These are phyloP conservation scores for Poliocrania exsul DNA, from an alignment of 2,797 vertebrate genomes.

Conservation along the genomic window DNA sequence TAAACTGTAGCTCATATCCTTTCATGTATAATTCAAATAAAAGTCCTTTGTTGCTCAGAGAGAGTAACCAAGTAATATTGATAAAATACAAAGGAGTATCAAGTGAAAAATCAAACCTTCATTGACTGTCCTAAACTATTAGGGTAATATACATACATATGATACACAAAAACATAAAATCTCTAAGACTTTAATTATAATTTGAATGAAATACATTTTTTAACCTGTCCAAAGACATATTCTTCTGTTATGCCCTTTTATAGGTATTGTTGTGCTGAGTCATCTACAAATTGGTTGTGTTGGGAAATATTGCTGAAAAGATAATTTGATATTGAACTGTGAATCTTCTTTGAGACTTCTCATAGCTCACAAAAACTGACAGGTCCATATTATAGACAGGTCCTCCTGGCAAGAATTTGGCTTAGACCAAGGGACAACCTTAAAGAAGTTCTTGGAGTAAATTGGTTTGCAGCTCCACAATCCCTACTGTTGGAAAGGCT, in stretches of 20 bases:
- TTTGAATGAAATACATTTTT: not conserved
- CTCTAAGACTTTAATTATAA: not conserved
- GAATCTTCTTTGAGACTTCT: not conserved
- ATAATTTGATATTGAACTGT: not conserved
- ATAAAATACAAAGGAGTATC: not conserved
- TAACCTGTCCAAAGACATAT: not conserved
- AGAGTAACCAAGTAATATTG: not conserved
- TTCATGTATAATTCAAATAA: not conserved
- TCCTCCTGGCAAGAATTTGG: not conserved
- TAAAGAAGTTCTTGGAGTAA: not conserved
- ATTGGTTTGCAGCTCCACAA: not conserved
- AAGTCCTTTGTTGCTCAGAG: not conserved
- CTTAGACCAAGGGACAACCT: not conserved
- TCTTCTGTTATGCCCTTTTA: not conserved
- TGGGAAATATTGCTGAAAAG: not conserved
- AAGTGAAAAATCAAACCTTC: not conserved
- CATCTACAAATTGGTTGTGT: not conserved
- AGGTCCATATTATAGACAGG: not conserved
- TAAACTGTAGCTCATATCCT: not conserved
- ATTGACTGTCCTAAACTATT: not conserved
- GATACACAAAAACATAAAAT: not conserved
- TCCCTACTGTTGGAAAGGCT: not conserved
- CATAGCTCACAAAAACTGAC: not conserved
- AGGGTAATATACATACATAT: not conserved
- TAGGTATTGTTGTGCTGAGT: not conserved